Evolutionary conservation across 2,113 vertebrate species (phyloP).

Genomic region (Miniopterus natalensis): DNA sequence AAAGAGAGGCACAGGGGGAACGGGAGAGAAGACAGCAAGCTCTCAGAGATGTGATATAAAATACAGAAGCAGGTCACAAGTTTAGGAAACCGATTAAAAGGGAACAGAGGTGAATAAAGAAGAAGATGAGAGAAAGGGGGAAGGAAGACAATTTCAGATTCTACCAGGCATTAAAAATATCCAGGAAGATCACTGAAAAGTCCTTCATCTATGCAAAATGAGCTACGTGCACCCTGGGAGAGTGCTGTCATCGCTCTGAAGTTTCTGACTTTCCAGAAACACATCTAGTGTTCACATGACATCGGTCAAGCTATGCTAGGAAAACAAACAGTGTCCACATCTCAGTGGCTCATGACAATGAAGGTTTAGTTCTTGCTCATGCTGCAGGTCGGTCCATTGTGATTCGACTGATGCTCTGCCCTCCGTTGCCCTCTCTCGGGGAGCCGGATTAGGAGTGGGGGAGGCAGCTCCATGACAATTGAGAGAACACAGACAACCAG

Average conservation of each 20-base stretch:
- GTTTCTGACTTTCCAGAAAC: slow-evolving; percentile 49
- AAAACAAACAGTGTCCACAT: neutral
- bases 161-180: slow-evolving; percentile 62
- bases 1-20: slow-evolving; percentile 43
- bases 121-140: slow-evolving; percentile 67
- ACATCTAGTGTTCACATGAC: neutral
- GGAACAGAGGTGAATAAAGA: slow-evolving; percentile 72
- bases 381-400: neutral
- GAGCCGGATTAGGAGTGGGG: neutral
- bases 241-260: neutral
- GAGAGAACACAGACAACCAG: neutral
- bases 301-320: neutral
- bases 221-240: neutral
- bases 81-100: slow-evolving; percentile 80
- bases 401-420: neutral
- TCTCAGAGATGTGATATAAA: slow-evolving; percentile 78
- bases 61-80: slow-evolving; percentile 75
- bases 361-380: neutral
- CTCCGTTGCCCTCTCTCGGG: neutral
- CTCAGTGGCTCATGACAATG: neutral
- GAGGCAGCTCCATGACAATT: neutral
- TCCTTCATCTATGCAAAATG: slow-evolving; percentile 9
- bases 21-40: slow-evolving; percentile 8
- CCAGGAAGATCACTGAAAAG: slow-evolving; percentile 58
- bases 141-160: slow-evolving; percentile 62